phyloP scores from a whole-genome alignment of 2,113 vertebrate genomes.

The Proteles cristata region DNA sequence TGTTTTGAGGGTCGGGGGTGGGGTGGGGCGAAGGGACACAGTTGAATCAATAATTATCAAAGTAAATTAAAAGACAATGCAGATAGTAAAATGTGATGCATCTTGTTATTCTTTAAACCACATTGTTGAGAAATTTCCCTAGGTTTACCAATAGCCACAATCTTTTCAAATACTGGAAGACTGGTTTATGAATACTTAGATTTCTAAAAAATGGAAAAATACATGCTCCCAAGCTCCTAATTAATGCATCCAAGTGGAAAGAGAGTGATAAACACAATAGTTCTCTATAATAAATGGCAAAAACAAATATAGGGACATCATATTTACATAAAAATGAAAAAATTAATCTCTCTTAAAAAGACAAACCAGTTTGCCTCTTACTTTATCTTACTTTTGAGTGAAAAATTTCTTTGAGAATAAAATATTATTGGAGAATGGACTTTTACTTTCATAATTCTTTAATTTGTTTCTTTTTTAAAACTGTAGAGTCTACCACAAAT shows the following conservation, averaged over 20 bases:
- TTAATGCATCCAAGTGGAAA: constrained; percentile 75
- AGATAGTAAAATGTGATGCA: constrained; percentile 78
- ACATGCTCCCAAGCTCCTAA: constrained; percentile 76
- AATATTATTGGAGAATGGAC: constrained; percentile 53
- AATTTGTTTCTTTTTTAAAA: constrained; percentile 48
- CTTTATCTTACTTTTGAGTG: constrained; percentile 63
- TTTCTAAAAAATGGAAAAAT: constrained; percentile 80
- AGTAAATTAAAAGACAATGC: constrained; percentile 81
- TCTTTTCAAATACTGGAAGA: constrained; percentile 81
- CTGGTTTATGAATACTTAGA: constrained; percentile 76
- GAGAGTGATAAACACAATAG: constrained; percentile 52
- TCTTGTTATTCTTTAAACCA: constrained; percentile 82
- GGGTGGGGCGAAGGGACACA: neutral
- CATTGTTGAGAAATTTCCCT: constrained; percentile 69
- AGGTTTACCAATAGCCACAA: constrained; percentile 75
- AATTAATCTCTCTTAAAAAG: constrained; percentile 76
- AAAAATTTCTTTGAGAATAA: constrained; percentile 30
- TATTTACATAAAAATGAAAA: constrained; percentile 75
- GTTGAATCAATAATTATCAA: constrained; percentile 57
- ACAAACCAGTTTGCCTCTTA: constrained; percentile 77
- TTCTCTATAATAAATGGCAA: constrained; percentile 73
- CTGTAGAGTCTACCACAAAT: neutral
- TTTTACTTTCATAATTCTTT: constrained; percentile 54
- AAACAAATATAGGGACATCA: constrained; percentile 77
- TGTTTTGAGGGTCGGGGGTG: neutral